Evolutionary conservation across 2,888 invertebrate species (phyloP).

Genomic region (Heliconius ethilla): DNA sequence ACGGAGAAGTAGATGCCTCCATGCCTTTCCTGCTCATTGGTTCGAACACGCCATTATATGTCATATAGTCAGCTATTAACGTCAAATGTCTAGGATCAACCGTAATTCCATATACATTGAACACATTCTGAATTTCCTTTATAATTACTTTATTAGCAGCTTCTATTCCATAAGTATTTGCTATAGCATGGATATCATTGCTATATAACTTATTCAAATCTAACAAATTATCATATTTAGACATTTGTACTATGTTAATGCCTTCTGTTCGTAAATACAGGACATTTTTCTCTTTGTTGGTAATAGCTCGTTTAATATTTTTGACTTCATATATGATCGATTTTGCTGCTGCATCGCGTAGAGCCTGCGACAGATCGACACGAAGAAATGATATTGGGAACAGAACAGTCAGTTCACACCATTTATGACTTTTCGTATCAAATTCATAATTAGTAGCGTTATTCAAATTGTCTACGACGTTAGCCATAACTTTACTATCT

Average conservation of each 20-base stretch:
- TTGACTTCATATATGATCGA: conserved; percentile 90
- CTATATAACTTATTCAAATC: conserved; percentile 92
- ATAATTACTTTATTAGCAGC: conserved; percentile 95
- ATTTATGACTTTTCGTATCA: conserved; percentile 88
- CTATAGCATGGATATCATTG: conserved; percentile 96
- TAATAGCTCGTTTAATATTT: conserved; percentile 92
- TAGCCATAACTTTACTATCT: conserved; percentile 62
- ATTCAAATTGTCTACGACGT: conserved; percentile 67
- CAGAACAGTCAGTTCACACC: conserved; percentile 92
- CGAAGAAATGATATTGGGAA: conserved; percentile 79
- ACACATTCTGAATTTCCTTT: conserved; percentile 97
- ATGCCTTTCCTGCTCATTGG: conserved; percentile 96
- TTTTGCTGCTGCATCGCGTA: conserved; percentile 86
- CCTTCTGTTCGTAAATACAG: conserved; percentile 95
- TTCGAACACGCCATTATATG: conserved; percentile 93
- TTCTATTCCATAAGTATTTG: conserved; percentile 96
- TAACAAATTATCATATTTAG: conserved; percentile 88
- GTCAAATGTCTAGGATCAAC: conserved; percentile 97
- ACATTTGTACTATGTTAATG: conserved; percentile 95
- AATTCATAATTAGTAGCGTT: conserved; percentile 86
- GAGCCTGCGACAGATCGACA: conserved; percentile 88
- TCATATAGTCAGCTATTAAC: conserved; percentile 98
- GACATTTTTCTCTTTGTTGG: conserved; percentile 84
- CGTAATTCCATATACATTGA: conserved; percentile 97
- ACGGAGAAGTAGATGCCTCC: conserved; percentile 93